Conservation (phyloP, 2,113 vertebrate species). For the Danio rerio region GRCz12tu NC_133180.1:10131001-10131500, state of each 20-base stretch:
- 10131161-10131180: conserved; percentile 73
- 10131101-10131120: conserved; percentile 65
- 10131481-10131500: background rate
- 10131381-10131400: conserved; percentile 73
- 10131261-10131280: conserved; percentile 72
- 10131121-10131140: conserved; percentile 73
- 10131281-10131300: conserved; percentile 72
- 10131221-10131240: conserved; percentile 67
- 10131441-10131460: too few species aligned
- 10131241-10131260: conserved; percentile 71
- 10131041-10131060: background rate
- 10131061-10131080: conserved; percentile 62
- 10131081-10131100: conserved; percentile 68
- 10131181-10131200: conserved; percentile 68
- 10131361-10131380: conserved; percentile 30
- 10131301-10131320: conserved; percentile 76
- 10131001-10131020: conserved; percentile 57
- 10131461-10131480: background rate
- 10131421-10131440: too few species aligned
- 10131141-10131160: conserved; percentile 64
- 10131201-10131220: conserved; percentile 66
- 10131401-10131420: conserved; percentile 67
- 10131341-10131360: conserved; percentile 61
- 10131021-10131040: conserved; percentile 34
- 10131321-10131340: conserved; percentile 68